These are phyloP conservation scores for Melanerpes formicivorus DNA, from an alignment of 2,113 vertebrate species.

Conservation along the genomic window DNA sequence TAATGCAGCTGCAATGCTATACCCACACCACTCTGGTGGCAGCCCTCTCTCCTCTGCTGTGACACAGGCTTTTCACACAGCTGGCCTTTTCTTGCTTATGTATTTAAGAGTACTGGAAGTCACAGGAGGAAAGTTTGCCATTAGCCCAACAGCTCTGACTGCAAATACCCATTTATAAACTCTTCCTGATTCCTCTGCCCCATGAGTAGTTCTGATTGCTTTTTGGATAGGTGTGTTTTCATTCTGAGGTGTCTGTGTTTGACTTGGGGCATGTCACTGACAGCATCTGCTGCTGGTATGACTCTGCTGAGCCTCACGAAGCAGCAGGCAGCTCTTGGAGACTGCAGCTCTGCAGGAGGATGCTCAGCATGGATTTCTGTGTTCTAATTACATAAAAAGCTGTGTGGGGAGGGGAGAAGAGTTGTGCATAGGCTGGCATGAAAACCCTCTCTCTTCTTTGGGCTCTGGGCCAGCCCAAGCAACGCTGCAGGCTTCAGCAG, in stretches of 20 bases:
- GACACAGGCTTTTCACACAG: background rate
- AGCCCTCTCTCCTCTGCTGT: background rate
- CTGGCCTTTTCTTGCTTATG: background rate
- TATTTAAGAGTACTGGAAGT: background rate
- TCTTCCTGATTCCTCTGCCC: background rate
- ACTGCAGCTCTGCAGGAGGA: background rate
- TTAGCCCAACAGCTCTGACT: background rate
- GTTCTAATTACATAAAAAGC: background rate
- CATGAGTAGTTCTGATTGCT: background rate
- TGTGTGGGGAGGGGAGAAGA: fast-evolving
- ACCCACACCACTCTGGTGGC: fast-evolving
- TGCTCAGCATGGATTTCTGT: background rate
- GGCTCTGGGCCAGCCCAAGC: background rate
- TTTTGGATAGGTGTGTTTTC: background rate
- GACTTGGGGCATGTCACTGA: background rate
- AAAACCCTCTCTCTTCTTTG: fast-evolving
- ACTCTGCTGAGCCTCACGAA: background rate
- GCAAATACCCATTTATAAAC: background rate
- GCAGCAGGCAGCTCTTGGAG: fast-evolving
- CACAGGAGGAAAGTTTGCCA: background rate
- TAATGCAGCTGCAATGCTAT: background rate
- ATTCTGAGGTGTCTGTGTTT: background rate
- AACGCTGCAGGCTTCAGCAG: background rate
- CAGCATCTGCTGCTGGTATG: background rate
- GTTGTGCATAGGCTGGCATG: background rate